phyloP scores from a whole-genome alignment of 2,797 vertebrate species.

The Arnoldichthys spilopterus region DNA sequence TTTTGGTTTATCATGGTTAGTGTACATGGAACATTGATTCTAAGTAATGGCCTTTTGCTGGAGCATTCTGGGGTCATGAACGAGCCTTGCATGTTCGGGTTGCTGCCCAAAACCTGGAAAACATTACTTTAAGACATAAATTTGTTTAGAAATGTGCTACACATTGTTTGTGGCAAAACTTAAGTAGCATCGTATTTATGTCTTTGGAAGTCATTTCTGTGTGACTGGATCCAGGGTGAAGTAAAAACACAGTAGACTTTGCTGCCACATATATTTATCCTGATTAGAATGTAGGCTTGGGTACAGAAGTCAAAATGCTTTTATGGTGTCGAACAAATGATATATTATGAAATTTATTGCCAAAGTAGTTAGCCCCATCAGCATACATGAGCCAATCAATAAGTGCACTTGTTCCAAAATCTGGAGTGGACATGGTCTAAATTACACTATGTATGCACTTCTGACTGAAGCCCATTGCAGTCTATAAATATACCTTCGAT shows the following conservation, averaged over 20 bases:
- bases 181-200: slow-evolving; percentile 32
- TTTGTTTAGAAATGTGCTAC: slow-evolving; percentile 52
- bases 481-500: no score
- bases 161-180: slow-evolving; percentile 38
- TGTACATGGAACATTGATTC: slow-evolving; percentile 32
- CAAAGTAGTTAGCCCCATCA: no score
- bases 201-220: slow-evolving; percentile 34
- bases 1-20: slow-evolving; percentile 42
- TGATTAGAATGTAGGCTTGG: slow-evolving; percentile 64
- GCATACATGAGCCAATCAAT: background rate
- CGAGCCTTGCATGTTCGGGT: slow-evolving; percentile 27
- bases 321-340: background rate
- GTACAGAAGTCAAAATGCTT: background rate
- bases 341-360: background rate
- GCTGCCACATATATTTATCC: slow-evolving; percentile 26
- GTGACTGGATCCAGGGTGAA: slow-evolving; percentile 49
- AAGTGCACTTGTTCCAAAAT: background rate
- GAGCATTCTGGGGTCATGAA: slow-evolving; percentile 31
- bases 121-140: slow-evolving; percentile 48
- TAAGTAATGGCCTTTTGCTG: slow-evolving; percentile 36
- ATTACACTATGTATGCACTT: no score
- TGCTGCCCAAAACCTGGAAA: slow-evolving; percentile 52
- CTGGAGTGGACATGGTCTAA: background rate
- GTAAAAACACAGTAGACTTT: slow-evolving; percentile 40
- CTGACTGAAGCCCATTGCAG: no score